Evolutionary conservation across 2,888 invertebrate genomes (phyloP).

Genomic region (Ctena decussata): DNA sequence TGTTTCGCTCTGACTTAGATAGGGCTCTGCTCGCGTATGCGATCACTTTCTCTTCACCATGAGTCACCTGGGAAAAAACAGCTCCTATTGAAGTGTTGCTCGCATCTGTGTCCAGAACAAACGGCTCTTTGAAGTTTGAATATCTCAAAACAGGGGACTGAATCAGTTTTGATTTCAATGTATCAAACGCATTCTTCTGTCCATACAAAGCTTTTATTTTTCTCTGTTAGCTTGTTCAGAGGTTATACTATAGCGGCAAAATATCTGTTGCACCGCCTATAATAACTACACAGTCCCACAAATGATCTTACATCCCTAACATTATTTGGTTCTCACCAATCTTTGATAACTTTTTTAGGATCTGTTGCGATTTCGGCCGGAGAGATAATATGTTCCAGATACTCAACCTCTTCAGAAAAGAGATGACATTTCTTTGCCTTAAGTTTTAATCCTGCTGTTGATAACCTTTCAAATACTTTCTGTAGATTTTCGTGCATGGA

Average conservation of each 20-base stretch:
- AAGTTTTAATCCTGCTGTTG: no score
- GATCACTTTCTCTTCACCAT: slow-evolving; percentile 62
- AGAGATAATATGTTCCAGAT: no score
- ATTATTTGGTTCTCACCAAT: neutral
- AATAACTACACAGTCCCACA: neutral
- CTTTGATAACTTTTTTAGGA: no score
- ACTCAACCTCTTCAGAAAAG: no score
- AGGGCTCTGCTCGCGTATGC: no score
- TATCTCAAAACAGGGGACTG: neutral
- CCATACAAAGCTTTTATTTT: neutral
- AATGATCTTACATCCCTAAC: neutral
- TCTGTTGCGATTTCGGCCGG: no score
- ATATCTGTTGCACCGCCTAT: neutral
- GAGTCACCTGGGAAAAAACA: slow-evolving; percentile 53
- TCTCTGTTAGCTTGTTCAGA: neutral
- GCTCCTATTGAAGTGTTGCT: slow-evolving; percentile 61
- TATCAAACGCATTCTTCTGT: no score
- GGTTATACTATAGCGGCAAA: neutral
- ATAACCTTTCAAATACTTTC: no score
- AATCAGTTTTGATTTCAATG: no score
- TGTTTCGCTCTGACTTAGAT: slow-evolving; percentile 23
- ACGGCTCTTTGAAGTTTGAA: slow-evolving; percentile 25
- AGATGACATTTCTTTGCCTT: no score
- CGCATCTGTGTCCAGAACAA: slow-evolving; percentile 67
- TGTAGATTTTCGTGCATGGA: no score